Base-by-base conservation (phyloP, 2,888 invertebrate species). In the Allolobophora icterica region DNA sequence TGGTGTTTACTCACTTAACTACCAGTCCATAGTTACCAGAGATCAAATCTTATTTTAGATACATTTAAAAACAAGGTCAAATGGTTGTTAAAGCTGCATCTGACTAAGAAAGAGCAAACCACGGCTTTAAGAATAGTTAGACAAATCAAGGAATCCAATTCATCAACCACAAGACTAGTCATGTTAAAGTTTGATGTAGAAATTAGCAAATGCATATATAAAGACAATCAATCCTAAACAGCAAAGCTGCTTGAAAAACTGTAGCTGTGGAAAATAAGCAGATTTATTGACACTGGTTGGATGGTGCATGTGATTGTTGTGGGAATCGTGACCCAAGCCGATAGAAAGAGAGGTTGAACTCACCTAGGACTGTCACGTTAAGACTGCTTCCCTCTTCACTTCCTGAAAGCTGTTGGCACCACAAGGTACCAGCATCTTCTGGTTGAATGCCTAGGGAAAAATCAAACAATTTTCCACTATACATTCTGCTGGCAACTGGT, bases 361-460 rank as follows among this genome's bases (percentile, higher is more conserved):
- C 30, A 71, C 71, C 71, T 6, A 71, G 71, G 71, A 71, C 71
- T n/a, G 71, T 71, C n/a, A 71, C n/a, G 71, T 71, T 71, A 71
- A 71, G n/a, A 71, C 71, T 71, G 71, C 71, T 71, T 71, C 71
- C 71, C 8, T 71, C 71, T n/a, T 30, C n/a, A n/a, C n/a, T 71
- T 71, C 71, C 71, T 11, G 71, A 71, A 71, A 71, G 71, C 8
- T 8, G 0, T 17, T 71, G 71, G n/a, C 71, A 71, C 11, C 71
- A 30, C 71, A 71, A 71, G 30, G 71, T 71, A 71, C 71, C 71
- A n/a, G n/a, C 71, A n/a, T 71, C 71, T 71, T 71, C 71, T 71
- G 71, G 71, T n/a, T 71, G 71, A 71, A 71, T 71, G 71, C 71
- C 71, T 71, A 71, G 11, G 71, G 11, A 71, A 52, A 21, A 30